A percentile compares a stretch with the other conserved stretches of the same genome.
These are phyloP conservation scores for Dendrolimus pini DNA, from an alignment of 2,888 invertebrate species.

Conservation along the genomic window DNA sequence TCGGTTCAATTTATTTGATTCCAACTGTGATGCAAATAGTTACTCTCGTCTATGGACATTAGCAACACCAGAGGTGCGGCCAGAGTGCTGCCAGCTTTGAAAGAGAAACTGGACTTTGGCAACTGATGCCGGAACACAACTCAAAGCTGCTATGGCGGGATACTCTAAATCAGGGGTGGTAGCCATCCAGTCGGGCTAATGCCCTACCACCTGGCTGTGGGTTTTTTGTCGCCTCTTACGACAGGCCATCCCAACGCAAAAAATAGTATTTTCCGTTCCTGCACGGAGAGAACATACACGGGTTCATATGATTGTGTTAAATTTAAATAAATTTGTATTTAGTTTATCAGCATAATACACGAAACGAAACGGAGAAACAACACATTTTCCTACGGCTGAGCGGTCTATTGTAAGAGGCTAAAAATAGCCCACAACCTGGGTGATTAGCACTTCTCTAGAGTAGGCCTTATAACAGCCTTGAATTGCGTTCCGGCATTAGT, in stretches of 20 bases:
- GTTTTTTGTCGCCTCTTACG: neutral
- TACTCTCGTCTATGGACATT: neutral
- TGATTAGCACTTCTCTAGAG: slow-evolving; percentile 1
- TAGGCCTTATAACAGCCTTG: neutral
- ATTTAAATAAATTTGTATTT: too few relatives aligned
- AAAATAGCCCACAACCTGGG: neutral
- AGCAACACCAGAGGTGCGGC: neutral
- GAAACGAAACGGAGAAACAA: neutral
- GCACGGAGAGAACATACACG: neutral
- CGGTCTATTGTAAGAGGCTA: neutral
- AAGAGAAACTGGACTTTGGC: neutral
- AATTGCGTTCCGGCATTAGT: neutral
- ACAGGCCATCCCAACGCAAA: neutral
- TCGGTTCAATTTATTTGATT: too few relatives aligned
- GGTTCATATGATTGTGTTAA: too few relatives aligned
- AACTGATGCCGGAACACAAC: neutral
- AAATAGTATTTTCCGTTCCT: neutral
- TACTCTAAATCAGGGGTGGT: neutral
- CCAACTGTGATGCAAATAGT: neutral
- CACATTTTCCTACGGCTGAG: neutral
- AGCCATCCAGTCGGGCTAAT: neutral
- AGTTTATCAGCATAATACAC: too few relatives aligned
- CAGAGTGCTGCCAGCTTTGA: neutral
- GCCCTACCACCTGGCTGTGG: neutral
- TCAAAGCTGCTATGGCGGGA: neutral